Conservation (phyloP, 2,888 invertebrate genomes). For the Oxycera nigricornis region DNA sequence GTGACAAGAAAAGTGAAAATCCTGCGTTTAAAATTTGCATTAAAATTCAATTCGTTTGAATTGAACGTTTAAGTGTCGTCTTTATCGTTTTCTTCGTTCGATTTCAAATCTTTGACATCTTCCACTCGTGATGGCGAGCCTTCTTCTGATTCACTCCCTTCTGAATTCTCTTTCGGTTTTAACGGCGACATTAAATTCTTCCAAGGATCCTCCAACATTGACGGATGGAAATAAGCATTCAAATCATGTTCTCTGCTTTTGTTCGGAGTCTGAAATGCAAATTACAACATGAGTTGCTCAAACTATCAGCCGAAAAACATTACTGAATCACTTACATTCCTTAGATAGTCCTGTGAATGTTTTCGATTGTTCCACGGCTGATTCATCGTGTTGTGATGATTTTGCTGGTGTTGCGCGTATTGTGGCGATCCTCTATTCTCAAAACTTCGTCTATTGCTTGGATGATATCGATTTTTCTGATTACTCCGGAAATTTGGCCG, state of each 20-base stretch:
- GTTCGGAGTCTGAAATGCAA: conserved; percentile 7
- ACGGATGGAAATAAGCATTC: conserved; percentile 54
- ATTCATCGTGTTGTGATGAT: background rate
- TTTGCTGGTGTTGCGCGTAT: background rate
- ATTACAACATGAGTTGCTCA: background rate
- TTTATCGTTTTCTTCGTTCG: too few species aligned
- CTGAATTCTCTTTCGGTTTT: background rate
- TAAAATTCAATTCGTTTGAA: too few species aligned
- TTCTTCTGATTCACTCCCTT: conserved; percentile 42
- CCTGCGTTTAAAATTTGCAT: too few species aligned
- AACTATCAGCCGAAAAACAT: too few species aligned
- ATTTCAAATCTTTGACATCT: too few species aligned
- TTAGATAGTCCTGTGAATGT: background rate
- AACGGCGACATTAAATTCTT: conserved; percentile 51
- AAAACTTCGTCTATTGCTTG: background rate
- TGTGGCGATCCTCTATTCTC: background rate
- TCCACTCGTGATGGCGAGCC: conserved; percentile 41
- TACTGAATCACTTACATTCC: too few species aligned
- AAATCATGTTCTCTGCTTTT: background rate
- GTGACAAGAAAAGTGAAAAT: too few species aligned
- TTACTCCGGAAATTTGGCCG: background rate
- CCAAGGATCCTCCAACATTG: conserved; percentile 61
- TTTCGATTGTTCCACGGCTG: background rate
- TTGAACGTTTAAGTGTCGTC: background rate
- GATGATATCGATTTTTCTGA: background rate